These are phyloP conservation scores for Trichechus manatus DNA, from an alignment of 2,113 vertebrate species.

Conservation along the genomic window DNA sequence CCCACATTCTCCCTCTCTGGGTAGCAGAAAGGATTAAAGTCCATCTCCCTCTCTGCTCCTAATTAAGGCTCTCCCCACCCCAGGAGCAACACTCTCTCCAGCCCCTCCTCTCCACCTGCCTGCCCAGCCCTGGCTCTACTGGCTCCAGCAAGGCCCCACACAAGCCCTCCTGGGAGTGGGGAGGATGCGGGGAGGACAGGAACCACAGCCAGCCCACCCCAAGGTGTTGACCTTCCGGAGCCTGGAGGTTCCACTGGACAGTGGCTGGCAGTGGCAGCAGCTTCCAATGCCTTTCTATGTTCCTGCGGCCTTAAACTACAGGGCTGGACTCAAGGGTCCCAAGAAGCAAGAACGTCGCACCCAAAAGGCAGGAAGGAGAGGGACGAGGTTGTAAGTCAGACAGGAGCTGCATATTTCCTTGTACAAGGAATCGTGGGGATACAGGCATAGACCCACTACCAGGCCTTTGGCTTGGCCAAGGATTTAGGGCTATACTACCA, in stretches of 20 bases:
- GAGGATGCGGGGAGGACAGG: neutral
- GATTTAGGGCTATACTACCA: neutral
- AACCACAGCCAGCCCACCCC: slow-evolving; percentile 81
- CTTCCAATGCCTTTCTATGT: neutral
- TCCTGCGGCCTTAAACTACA: neutral
- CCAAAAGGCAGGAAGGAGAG: slow-evolving; percentile 40
- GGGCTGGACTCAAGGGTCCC: neutral
- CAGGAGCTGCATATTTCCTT: neutral
- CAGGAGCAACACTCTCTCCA: slow-evolving; percentile 77
- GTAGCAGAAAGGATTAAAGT: slow-evolving; percentile 82
- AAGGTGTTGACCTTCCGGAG: neutral
- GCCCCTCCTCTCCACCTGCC: slow-evolving; percentile 80
- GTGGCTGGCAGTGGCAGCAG: neutral
- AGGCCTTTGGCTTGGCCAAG: neutral
- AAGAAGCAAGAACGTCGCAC: slow-evolving; percentile 56
- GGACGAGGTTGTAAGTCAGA: neutral
- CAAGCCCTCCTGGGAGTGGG: neutral
- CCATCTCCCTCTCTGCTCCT: neutral
- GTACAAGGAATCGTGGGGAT: too few species aligned
- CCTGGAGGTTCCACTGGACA: slow-evolving; percentile 69
- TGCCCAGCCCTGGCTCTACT: slow-evolving; percentile 74
- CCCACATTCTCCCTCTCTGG: slow-evolving; percentile 79
- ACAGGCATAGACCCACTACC: neutral
- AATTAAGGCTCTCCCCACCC: slow-evolving; percentile 84
- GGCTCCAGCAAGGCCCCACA: too few species aligned